A percentile compares a stretch with the other conserved stretches of the same genome.
Conservation (phyloP, 2,888 invertebrate genomes). For the Chloroclysta siterata region DNA sequence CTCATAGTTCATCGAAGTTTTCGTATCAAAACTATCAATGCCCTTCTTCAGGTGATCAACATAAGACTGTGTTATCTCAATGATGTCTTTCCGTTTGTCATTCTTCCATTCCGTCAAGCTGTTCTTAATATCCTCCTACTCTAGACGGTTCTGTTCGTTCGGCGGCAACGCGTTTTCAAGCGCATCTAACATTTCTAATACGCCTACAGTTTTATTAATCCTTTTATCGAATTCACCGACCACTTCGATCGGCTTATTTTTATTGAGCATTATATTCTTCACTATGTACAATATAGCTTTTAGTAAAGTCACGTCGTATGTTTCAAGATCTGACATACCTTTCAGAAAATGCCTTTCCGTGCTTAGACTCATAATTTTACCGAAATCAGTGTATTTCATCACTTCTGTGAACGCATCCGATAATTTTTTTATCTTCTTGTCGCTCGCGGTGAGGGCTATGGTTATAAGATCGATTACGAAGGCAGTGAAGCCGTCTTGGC, state of each 20-base stretch:
- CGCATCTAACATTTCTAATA: slow-evolving; percentile 52
- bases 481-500: slow-evolving; percentile 42
- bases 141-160: slow-evolving; percentile 39
- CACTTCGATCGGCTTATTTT: slow-evolving; percentile 47
- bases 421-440: slow-evolving; percentile 47
- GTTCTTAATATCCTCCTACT: slow-evolving; percentile 46
- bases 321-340: slow-evolving; percentile 33
- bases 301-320: slow-evolving; percentile 19
- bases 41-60: slow-evolving; percentile 25
- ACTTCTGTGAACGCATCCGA: slow-evolving; percentile 54
- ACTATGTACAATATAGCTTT: slow-evolving; percentile 40
- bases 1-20: slow-evolving; percentile 10
- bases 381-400: slow-evolving; percentile 44
- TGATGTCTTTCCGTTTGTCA: slow-evolving; percentile 38
- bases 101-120: slow-evolving; percentile 45
- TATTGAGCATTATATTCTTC: slow-evolving; percentile 45
- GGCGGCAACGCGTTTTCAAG: slow-evolving; percentile 45
- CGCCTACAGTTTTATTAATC: slow-evolving; percentile 48
- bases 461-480: slow-evolving; percentile 47
- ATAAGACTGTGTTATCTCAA: slow-evolving; percentile 40
- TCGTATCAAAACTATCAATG: slow-evolving; percentile 18
- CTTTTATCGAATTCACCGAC: slow-evolving; percentile 12
- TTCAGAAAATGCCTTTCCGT: slow-evolving; percentile 35
- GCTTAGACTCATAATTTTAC: slow-evolving; percentile 33
- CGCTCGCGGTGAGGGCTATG: slow-evolving; percentile 42